A percentile compares a stretch with the other conserved stretches of the same genome.
These are phyloP conservation scores for Clarias platycephalus DNA, from an alignment of 2,797 vertebrate species.

Conservation along the genomic window DNA sequence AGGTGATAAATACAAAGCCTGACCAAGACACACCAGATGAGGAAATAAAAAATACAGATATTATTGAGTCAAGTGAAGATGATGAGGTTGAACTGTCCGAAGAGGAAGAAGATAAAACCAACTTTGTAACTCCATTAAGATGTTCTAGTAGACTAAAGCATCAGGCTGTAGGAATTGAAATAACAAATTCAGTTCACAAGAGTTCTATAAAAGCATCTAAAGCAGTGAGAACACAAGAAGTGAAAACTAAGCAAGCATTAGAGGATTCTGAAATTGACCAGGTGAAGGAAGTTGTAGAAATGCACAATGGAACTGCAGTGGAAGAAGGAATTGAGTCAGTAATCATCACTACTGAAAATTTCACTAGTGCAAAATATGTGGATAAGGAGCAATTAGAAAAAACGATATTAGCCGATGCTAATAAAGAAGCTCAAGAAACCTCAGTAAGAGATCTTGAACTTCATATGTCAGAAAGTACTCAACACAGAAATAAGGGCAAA, in stretches of 20 bases:
- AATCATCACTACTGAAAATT: not conserved
- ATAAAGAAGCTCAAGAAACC: not conserved
- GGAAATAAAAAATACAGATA: not conserved
- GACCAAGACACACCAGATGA: not conserved
- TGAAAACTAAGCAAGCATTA: not conserved
- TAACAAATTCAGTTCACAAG: not conserved
- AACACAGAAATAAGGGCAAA: not conserved
- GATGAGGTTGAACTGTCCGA: not conserved
- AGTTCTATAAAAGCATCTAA: slow-evolving; percentile 8
- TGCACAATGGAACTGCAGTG: not conserved
- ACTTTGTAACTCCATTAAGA: not conserved
- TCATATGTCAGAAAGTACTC: too few relatives aligned
- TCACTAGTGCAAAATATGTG: too few relatives aligned
- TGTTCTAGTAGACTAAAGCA: slow-evolving; percentile 1
- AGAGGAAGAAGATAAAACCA: not conserved
- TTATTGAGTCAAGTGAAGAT: not conserved
- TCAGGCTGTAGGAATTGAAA: not conserved
- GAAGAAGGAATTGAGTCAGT: slow-evolving; percentile 3
- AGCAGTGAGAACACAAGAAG: not conserved
- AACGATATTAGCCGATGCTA: not conserved
- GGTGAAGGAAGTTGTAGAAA: not conserved
- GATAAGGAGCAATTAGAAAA: too few relatives aligned
- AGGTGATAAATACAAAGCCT: not conserved
- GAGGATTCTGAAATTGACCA: slow-evolving; percentile 3
- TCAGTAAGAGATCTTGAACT: not conserved